These are phyloP conservation scores for Drosophila lutescens DNA, from an alignment of 2,888 invertebrate species.

Conservation along the genomic window DNA sequence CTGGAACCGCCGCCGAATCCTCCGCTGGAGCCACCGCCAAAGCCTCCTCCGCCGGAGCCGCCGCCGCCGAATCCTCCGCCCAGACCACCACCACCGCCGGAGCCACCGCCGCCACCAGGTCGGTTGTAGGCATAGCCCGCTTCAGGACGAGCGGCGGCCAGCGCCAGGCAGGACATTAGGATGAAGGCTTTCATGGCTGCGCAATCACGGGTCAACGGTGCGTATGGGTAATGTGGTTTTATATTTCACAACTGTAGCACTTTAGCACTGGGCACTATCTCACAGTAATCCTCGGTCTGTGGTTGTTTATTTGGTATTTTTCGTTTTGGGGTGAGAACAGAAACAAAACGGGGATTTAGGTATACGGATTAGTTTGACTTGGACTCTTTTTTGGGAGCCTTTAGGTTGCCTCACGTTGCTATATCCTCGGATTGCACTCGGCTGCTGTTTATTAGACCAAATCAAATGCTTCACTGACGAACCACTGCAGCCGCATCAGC, in stretches of 20 bases:
- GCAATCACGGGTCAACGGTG: conserved; percentile 34
- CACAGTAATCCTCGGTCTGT: conserved; percentile 81
- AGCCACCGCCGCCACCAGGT: conserved; percentile 83
- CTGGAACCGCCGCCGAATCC: conserved; percentile 57
- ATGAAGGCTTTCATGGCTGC: conserved; percentile 84
- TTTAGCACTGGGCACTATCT: conserved; percentile 64
- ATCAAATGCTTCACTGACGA: conserved; percentile 85
- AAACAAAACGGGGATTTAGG: conserved; percentile 59
- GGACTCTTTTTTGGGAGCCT: conserved; percentile 29
- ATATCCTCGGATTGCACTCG: conserved; percentile 64
- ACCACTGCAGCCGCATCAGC: conserved; percentile 82
- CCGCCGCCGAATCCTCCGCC: conserved; percentile 39
- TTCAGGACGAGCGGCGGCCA: conserved; percentile 84
- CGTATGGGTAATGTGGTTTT: conserved; percentile 44
- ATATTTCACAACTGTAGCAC: conserved; percentile 50
- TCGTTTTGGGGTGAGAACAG: conserved; percentile 50
- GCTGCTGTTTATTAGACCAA: conserved; percentile 84
- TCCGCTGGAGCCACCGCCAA: conserved; percentile 75
- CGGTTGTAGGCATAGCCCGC: conserved; percentile 85
- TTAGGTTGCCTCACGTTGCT: conserved; percentile 63
- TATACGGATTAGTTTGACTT: conserved; percentile 51
- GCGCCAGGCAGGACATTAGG: conserved; percentile 84
- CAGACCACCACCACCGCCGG: conserved; percentile 70
- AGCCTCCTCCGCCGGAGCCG: conserved; percentile 37
- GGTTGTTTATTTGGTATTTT: conserved; percentile 51